These are phyloP conservation scores for Lasius fuliginosus DNA, from an alignment of 2,888 invertebrate genomes.

Conservation along the genomic window DNA sequence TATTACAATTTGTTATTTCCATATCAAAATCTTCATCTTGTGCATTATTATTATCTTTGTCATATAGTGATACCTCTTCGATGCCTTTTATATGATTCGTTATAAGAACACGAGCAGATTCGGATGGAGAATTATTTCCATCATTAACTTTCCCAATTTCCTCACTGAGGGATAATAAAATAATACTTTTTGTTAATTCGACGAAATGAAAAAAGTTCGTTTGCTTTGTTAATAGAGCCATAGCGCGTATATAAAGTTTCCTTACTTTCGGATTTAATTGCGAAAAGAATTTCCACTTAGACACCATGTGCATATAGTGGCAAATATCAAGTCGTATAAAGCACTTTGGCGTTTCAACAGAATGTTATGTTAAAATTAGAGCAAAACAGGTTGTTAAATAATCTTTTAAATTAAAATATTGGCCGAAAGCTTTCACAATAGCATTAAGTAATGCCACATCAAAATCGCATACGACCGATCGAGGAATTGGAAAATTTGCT, in stretches of 20 bases:
- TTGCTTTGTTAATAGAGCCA: too few relatives aligned
- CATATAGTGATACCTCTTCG: too few relatives aligned
- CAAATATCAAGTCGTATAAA: conserved; percentile 42
- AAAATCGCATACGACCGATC: conserved; percentile 61
- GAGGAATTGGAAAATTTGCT: conserved; percentile 54
- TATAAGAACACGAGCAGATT: background rate
- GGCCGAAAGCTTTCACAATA: conserved; percentile 51
- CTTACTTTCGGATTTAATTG: too few relatives aligned
- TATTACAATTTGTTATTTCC: too few relatives aligned
- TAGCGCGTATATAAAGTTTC: too few relatives aligned
- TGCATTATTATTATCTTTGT: too few relatives aligned
- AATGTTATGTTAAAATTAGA: conserved; percentile 1
- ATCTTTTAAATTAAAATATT: conserved; percentile 5
- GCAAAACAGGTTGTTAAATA: background rate
- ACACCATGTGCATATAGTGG: too few relatives aligned
- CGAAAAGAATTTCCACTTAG: too few relatives aligned
- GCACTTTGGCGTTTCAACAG: conserved; percentile 19
- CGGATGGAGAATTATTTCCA: conserved; percentile 25
- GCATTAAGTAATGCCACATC: conserved; percentile 63
- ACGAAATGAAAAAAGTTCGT: background rate
- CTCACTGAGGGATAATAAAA: conserved; percentile 30
- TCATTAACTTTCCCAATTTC: conserved; percentile 34
- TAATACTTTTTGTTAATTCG: background rate
- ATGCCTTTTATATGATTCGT: conserved; percentile 2
- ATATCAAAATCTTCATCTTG: too few relatives aligned